These are phyloP conservation scores for Oceanodroma tethys DNA, from an alignment of 2,113 vertebrate species.

Conservation along the genomic window DNA sequence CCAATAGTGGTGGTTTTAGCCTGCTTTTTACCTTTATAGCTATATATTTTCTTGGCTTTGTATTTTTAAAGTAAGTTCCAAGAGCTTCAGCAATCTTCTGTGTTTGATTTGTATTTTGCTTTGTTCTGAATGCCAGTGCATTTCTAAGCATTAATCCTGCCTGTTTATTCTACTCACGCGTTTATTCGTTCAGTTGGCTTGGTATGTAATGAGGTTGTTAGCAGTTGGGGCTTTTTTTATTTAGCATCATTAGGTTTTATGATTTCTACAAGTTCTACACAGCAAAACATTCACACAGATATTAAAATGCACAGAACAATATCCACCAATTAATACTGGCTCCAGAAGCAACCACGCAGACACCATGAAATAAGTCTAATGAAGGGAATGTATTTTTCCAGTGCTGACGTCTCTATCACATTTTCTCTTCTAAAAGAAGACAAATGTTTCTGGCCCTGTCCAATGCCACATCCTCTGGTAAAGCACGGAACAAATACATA, in stretches of 20 bases:
- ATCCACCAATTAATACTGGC: constrained; percentile 13
- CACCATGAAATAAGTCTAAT: constrained; percentile 4
- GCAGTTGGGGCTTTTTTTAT: background rate
- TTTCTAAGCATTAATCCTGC: background rate
- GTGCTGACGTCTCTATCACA: background rate
- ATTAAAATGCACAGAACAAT: constrained; percentile 6
- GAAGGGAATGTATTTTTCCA: constrained; percentile 10
- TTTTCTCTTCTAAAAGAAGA: background rate
- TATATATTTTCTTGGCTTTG: background rate
- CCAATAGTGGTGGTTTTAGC: background rate
- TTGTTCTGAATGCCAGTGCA: background rate
- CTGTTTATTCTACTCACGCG: background rate
- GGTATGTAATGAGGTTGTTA: background rate
- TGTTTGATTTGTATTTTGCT: background rate
- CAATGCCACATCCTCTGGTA: background rate
- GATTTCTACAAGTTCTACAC: constrained; percentile 38
- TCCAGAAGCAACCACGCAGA: background rate
- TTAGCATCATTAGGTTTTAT: constrained; percentile 61
- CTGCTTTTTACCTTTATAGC: background rate
- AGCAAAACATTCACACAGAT: constrained; percentile 24
- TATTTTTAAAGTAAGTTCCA: background rate
- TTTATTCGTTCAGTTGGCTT: background rate
- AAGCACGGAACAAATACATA: background rate
- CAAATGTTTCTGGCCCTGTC: background rate
- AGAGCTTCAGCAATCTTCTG: background rate